Evolutionary conservation across 2,888 invertebrate species (phyloP).

Genomic region (Leptothorax acervorum): DNA sequence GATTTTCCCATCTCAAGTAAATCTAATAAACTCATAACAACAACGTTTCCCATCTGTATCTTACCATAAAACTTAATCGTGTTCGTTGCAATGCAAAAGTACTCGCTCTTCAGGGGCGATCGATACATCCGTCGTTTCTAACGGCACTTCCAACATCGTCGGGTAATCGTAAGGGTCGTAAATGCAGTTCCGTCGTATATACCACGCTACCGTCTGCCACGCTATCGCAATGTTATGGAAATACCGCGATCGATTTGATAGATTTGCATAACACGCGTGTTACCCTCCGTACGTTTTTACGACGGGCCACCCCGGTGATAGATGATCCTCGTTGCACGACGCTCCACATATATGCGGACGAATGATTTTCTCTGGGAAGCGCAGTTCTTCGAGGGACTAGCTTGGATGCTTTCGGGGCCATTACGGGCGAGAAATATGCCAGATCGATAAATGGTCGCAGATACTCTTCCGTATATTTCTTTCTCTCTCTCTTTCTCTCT

Average conservation of each 20-base stretch:
- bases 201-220: constrained; percentile 36
- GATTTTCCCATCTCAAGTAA: not conserved
- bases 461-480: constrained; percentile 38
- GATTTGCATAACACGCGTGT: constrained; percentile 53
- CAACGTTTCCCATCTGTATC: not conserved
- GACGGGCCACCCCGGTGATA: constrained; percentile 12
- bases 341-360: not conserved
- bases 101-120: constrained; percentile 27
- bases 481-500: not conserved
- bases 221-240: constrained; percentile 58
- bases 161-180: constrained; percentile 65
- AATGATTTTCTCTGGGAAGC: constrained; percentile 16
- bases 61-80: constrained; percentile 8
- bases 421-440: constrained; percentile 46
- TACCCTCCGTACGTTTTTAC: constrained; percentile 43
- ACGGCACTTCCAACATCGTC: constrained; percentile 55
- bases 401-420: constrained; percentile 27
- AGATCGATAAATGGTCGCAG: constrained; percentile 45
- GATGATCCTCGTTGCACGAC: constrained; percentile 33
- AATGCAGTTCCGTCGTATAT: constrained; percentile 61
- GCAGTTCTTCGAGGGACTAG: constrained; percentile 20
- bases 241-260: constrained; percentile 66
- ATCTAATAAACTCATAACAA: not conserved
- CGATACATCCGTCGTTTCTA: constrained; percentile 60
- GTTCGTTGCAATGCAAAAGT: constrained; percentile 40